Percentiles rank a stretch among this genome's conserved stretches.
Conservation (phyloP, 2,888 invertebrate species). For the Megamerina dolium region DNA sequence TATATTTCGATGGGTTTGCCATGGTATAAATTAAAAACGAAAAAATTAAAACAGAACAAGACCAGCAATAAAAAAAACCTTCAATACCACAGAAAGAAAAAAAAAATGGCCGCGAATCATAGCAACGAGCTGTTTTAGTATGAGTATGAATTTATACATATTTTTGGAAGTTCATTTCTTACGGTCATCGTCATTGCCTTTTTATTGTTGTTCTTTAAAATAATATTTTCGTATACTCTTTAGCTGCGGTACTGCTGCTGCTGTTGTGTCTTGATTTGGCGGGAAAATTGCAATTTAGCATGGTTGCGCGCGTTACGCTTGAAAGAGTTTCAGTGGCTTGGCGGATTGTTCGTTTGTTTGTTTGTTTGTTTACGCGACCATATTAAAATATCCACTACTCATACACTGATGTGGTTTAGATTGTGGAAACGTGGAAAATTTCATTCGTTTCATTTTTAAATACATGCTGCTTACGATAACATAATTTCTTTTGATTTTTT, state of each 20-base stretch:
- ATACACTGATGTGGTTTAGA: no score
- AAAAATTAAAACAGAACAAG: neutral
- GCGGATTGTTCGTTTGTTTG: neutral
- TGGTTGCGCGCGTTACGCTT: constrained; percentile 2
- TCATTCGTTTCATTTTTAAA: no score
- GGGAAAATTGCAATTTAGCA: constrained; percentile 6
- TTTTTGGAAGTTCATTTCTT: neutral
- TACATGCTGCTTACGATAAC: no score
- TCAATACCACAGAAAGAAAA: neutral
- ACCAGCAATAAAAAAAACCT: neutral
- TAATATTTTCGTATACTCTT: no score
- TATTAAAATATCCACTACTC: no score
- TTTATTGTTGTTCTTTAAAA: neutral
- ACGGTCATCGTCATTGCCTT: neutral
- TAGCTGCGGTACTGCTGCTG: no score
- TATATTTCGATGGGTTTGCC: constrained; percentile 21
- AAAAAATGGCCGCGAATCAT: constrained; percentile 8
- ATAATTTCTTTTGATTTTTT: no score
- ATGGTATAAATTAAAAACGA: constrained; percentile 24
- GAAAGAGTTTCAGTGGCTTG: constrained; percentile 2
- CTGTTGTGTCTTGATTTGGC: constrained; percentile 6
- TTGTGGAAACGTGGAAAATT: no score
- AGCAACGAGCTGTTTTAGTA: no score
- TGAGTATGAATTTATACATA: no score
- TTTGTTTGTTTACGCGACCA: neutral